Evolutionary conservation across 1,140 invertebrate species (phyloP).

Genomic region (Grapholita molesta): DNA sequence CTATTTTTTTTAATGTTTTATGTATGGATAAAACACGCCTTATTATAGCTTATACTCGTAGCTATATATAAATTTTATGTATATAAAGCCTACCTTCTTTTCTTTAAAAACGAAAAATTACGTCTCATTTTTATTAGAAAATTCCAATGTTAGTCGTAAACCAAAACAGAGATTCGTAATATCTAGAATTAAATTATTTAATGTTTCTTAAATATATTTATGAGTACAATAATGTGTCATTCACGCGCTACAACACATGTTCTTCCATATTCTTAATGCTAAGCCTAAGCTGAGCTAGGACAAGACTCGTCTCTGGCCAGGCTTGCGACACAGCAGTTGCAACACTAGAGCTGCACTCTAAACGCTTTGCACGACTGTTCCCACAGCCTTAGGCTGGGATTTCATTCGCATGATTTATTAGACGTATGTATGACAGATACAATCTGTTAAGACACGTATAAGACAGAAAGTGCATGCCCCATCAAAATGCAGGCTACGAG

Average conservation of each 20-base stretch:
- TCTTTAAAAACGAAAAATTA: too few relatives aligned
- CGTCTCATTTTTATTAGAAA: too few relatives aligned
- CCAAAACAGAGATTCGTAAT: too few relatives aligned
- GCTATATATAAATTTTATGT: too few relatives aligned
- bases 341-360: constrained; percentile 5
- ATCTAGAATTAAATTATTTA: neutral
- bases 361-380: constrained; percentile 11
- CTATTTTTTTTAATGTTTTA: too few relatives aligned
- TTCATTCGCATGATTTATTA: neutral
- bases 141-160: too few relatives aligned
- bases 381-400: constrained; percentile 13
- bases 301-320: neutral
- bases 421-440: neutral
- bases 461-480: neutral
- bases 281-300: neutral
- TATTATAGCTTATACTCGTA: too few relatives aligned
- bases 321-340: constrained; percentile 12
- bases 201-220: neutral
- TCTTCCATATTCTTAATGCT: neutral
- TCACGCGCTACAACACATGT: neutral
- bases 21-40: too few relatives aligned
- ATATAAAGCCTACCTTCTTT: too few relatives aligned
- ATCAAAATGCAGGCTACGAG: neutral
- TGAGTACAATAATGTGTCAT: neutral
- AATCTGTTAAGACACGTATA: neutral